Base-by-base conservation (phyloP, 2,113 vertebrate genomes). In the Gyps fulvus region DNA sequence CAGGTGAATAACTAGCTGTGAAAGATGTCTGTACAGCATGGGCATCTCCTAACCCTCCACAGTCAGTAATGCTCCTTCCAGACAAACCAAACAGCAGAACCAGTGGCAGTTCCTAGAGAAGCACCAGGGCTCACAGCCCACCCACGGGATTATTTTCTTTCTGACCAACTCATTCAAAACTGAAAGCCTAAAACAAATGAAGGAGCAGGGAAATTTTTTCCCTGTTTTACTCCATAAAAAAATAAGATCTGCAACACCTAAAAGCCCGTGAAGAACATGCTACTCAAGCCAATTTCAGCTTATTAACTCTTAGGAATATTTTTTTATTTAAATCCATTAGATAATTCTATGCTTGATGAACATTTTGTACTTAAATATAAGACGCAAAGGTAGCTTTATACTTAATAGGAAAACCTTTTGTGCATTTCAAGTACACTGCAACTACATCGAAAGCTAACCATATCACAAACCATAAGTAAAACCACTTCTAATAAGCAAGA, bases 1-100 rank as follows among this genome's bases (percentile, higher is more conserved):
- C 8, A 0, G 29, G 59, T n/a, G 20, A 57, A 45, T 32, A 74
- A 67, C 32, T 49, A 36, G n/a, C 57, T 67, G 38, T 32, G 54
- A 72, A 59, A 93, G 54, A 34, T 1, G 1, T 23, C n/a, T 0
- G 1, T 49, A 72, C 1, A 2, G 79, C 52, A 55, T 0, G 0
- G 73, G 57, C 62, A 77, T 18, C 45, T 62, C 67, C 76, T 29
- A 77, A n/a, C 11, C 12, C 13, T 43, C 31, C 38, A 36, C 17
- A 19, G 40, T 20, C 45, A 43, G 32, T 15, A 42, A 65, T 1
- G 16, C 3, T 59, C 34, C 29, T 57, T 45, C 36, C 58, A 62
- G 36, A 83, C 77, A 93, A 90, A 83, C n/a, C 52, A 19, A 76
- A 58, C 27, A 77, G 57, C 36, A 67, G 42, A 72, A 83, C 23